Evolutionary conservation across 2,113 vertebrate genomes (phyloP), one percentile per base, ranked within the genome.

Genomic region (Nothobranchius kuhntae): DNA sequence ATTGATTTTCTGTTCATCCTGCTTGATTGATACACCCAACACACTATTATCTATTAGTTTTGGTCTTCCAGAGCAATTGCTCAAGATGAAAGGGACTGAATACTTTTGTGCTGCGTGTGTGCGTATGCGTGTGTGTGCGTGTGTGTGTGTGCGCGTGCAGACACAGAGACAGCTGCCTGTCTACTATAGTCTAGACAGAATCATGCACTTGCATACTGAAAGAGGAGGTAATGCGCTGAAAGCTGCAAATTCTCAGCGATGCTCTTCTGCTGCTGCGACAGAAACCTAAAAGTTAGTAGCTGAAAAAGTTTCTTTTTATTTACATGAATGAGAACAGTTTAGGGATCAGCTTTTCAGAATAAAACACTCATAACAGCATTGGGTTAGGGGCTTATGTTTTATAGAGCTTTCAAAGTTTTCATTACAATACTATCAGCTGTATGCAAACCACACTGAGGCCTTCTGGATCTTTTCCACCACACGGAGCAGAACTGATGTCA

Each of bases 171-270:
- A 85, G 87, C 84, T 86, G 87, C 80, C 84, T 82, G 80, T 82
- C 84, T 58, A 9, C 65, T 61, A 78, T 84, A 81, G 87, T 89
- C 87, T 83, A 86, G 87, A 91, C 83, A 54, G 77, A 84, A 77
- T 77, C 85, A 86, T 87, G 88, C 50, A 76, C 38, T 78, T 83
- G 89, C 90, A 89, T 89, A 86, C 85, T 66, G 79, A 89, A 72
- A 84, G 75, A 76, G 68, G 77, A 78, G 73, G 80, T 70, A 83
- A 85, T 80, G 76, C 0, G 67, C 56, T 17, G 66, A 83, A 78
- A 80, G 85, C 85, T 75, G 86, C 75, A 77, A 83, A 87, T 77
- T 85, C 72, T 65, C 74, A 0, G 13, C 70, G 44, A 73, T 68
- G 14, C 61, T 83, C 75, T 77, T 84, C 83, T 65, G 71, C 71